Base-by-base conservation (phyloP, 1,140 invertebrate species). In the Meloidogyne chitwoodi region DNA sequence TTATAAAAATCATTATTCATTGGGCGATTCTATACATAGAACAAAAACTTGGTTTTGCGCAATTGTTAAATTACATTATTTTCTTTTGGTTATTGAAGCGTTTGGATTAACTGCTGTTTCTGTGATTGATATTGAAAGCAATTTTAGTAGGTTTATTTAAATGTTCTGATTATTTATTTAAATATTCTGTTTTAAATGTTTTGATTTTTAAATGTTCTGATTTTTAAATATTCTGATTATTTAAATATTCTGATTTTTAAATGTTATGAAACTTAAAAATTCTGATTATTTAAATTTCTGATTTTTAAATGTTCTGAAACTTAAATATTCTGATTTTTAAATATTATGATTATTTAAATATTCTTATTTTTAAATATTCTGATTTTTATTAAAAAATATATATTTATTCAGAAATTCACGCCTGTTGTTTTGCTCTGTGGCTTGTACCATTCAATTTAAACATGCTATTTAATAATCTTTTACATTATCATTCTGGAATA, bases 391-490 rank as follows among this genome's bases (percentile, higher is more conserved):
- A n/a, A n/a, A n/a, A n/a, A n/a, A n/a, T n/a, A n/a, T n/a, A n/a
- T n/a, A n/a, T n/a, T 41, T 27, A 78, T 79, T 81, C 29, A 83
- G 82, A 70, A 22, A 67, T 83, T 31, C 82, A 83, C 56, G 79
- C 82, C 12, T 34, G 77, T 44, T 81, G 68, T 48, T 83, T 79
- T 67, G 77, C 79, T 10, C 29, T 80, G 2, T 83, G 82, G 82
- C 76, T 83, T 8, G 79, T 83, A 48, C 65, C 70, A 14, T 83
- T 83, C 73, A 81, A 81, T 61, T 83, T 83, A 69, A 83, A 83
- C 62, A 83, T 83, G 79, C 67, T 83, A 16, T 77, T 83, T 44
- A 83, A 83, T 56, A 68, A 74, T 14, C 74, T 83, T 44, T 61
- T 83, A 29, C 81, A 83, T 56, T 70, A 77, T 44, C 77, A 68